Conservation (phyloP, 2,888 invertebrate genomes). For the Dynastes hyllus region DNA sequence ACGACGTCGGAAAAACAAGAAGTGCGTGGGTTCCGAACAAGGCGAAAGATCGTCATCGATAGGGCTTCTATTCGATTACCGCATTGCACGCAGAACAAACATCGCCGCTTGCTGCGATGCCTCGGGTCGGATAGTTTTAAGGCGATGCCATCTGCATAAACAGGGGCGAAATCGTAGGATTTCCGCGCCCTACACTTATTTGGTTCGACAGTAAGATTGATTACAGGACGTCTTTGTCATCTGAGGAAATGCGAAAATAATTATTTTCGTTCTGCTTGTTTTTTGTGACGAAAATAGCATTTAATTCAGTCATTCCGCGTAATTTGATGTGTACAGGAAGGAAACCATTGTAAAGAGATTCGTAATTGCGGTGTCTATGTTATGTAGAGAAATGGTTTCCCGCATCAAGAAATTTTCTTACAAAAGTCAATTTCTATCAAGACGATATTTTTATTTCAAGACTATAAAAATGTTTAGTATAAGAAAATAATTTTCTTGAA, state of each 20-base stretch:
- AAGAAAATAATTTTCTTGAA: too few relatives aligned
- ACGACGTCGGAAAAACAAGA: background rate
- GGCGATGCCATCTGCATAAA: conserved; percentile 34
- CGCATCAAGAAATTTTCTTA: too few relatives aligned
- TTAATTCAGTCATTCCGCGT: too few relatives aligned
- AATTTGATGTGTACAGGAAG: background rate
- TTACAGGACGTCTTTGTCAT: background rate
- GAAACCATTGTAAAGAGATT: too few relatives aligned
- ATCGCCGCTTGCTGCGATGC: background rate
- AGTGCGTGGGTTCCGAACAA: background rate
- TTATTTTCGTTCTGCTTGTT: background rate
- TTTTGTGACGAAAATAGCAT: background rate
- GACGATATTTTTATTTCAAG: too few relatives aligned
- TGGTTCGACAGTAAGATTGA: background rate
- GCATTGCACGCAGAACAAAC: conserved; percentile 24
- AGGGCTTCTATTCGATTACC: conserved; percentile 35
- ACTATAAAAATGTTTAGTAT: too few relatives aligned
- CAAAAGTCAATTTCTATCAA: too few relatives aligned
- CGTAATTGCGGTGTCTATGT: too few relatives aligned
- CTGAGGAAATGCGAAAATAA: background rate
- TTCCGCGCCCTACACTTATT: background rate
- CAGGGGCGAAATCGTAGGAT: conserved; percentile 13
- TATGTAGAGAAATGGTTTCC: too few relatives aligned
- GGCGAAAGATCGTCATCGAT: conserved; percentile 25
- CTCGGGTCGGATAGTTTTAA: background rate